Evolutionary conservation across 2,888 invertebrate species (phyloP), one percentile per base, ranked within the genome.

Genomic region (Drosophila borealis): DNA sequence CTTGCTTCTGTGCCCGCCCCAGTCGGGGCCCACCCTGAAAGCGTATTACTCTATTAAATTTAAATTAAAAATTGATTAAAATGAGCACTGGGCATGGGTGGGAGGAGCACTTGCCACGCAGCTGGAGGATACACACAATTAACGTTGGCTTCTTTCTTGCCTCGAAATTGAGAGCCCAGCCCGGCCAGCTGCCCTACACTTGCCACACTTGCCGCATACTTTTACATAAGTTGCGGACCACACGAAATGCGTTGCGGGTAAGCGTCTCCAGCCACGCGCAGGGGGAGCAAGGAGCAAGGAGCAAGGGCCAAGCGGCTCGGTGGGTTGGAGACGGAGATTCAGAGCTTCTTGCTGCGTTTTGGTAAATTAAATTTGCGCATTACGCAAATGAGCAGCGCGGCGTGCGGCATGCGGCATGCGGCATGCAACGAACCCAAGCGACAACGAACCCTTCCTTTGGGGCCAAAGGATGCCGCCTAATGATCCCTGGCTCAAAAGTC

Each of bases 61-160:
- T 90, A 81, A 89, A 89, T 89, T 90, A 90, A 90, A 89, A 89
- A 90, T 89, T 89, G 89, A 89, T 89, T 89, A 90, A 90, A 90
- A 85, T 64, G 85, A 81, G 85, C 82, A 67, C 68, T 56, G 57
- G 50, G 46, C 33, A 57, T 25, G 33, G 8, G 41, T 11, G 21
- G 13, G 10, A 8, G 9, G 45, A 46, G 55, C 70, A 61, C 54
- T 66, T 70, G 70, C 62, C 68, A 36, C 84, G 59, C 87, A 77
- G 83, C 78, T 81, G 80, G 71, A 76, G 89, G 88, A 81, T 78
- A 89, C 85, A 85, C 81, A 77, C 89, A 80, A 88, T 89, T 89
- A 89, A 85, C 85, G 85, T 72, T 76, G 77, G 74, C 82, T 74
- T 71, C 64, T 61, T 74, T 71, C 64, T 61, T 61, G 68, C 69